A percentile compares a stretch with the other conserved stretches of the same genome.
Evolutionary conservation across 2,113 vertebrate genomes (phyloP).

Genomic region (Melanostigma gelatinosum): DNA sequence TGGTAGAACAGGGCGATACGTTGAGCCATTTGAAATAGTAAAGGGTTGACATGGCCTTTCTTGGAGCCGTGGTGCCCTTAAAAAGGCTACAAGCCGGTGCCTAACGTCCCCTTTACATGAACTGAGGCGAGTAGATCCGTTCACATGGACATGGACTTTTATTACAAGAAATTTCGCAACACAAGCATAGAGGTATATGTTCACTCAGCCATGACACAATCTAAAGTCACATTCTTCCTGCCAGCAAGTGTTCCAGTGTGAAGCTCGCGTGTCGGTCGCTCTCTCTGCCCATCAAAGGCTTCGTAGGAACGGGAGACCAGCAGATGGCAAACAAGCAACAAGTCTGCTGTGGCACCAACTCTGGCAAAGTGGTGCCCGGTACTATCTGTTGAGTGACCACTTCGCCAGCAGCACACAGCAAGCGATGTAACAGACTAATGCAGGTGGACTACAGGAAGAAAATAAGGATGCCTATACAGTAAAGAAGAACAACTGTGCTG

Average conservation of each 20-base stretch:
- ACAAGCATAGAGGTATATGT: slow-evolving; percentile 76
- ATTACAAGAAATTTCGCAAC: slow-evolving; percentile 35
- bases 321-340: slow-evolving; percentile 9
- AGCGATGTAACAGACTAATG: slow-evolving; percentile 33
- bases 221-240: slow-evolving; percentile 45
- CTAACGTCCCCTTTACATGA: slow-evolving; percentile 13
- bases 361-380: slow-evolving; percentile 4
- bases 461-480: slow-evolving; percentile 30
- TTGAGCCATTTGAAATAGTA: slow-evolving; percentile 13
- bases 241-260: slow-evolving; percentile 14
- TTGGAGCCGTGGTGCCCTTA: slow-evolving; percentile 15
- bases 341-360: background rate
- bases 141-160: slow-evolving; percentile 33
- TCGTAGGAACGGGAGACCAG: slow-evolving; percentile 20
- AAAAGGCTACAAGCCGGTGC: slow-evolving; percentile 4
- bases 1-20: background rate
- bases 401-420: slow-evolving; percentile 10
- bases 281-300: background rate
- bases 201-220: slow-evolving; percentile 42
- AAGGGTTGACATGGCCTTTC: slow-evolving; percentile 26
- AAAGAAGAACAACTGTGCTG: slow-evolving; percentile 25
- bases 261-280: background rate
- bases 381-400: background rate
- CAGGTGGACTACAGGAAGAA: slow-evolving; percentile 17
- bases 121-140: slow-evolving; percentile 26